Base-by-base conservation (phyloP, 2,113 vertebrate genomes). In the Lagenorhynchus albirostris region DNA sequence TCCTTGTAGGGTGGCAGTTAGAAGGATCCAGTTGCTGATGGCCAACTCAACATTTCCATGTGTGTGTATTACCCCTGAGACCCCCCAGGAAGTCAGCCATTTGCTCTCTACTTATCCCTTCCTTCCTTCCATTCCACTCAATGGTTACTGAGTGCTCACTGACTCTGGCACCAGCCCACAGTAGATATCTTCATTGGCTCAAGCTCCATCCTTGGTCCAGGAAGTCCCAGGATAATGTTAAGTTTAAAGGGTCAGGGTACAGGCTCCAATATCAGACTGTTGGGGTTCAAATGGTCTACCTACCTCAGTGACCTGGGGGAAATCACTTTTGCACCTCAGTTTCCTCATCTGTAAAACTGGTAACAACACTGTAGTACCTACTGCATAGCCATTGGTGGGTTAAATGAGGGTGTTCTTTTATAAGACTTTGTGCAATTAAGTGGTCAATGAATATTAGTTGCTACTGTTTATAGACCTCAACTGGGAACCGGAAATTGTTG, bases 401-500 rank as follows among this genome's bases (percentile, higher is more conserved):
- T 82, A 12, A 71, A 60, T 21, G 62, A 68, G 53, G 77, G 29
- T 38, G 18, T 77, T 85, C 83, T 47, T 91, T 11, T 77, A 36
- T n/a, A 82, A 94, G 44, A 29, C 38, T 77, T 60, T 91, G 60
- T 36, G 77, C 3, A 13, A 17, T 8, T 79, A 58, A 82, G 55
- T 65, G 79, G 41, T 21, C 38, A 58, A 4, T 63, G 73, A 74
- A 18, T 70, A 71, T 68, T 38, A 31, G 25, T 82, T 36, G 23
- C 67, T 83, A 31, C 53, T 76, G 23, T 93, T 88, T 58, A 86
- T 70, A 15, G 23, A 58, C 8, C 63, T n/a, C 15, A 17, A 36
- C 44, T 94, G 70, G 17, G n/a, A 95, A 95, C 62, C 80, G 47
- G 29, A 95, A 92, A 71, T 80, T 50, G 38, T 83, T 94, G 89